Evolutionary conservation across 64 coral and sea anemone genomes (phyloP).

Genomic region (Dendronephthya gigantea): DNA sequence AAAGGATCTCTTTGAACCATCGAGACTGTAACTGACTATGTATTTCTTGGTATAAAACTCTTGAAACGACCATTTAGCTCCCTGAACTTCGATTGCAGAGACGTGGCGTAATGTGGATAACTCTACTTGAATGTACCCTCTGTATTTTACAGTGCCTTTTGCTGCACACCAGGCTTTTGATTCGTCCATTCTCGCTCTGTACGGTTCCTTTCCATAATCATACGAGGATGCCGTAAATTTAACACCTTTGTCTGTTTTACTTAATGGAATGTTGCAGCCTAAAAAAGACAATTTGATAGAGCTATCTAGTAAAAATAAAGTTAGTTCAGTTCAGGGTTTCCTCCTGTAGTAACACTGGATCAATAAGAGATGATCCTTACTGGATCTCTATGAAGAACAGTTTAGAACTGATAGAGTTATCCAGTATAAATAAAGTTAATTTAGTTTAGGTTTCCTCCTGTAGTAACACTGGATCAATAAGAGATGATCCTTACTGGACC

Average conservation of each 20-base stretch:
- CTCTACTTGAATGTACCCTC: not conserved
- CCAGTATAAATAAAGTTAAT: too few species aligned
- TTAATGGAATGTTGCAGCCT: not conserved
- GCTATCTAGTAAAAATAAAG: too few species aligned
- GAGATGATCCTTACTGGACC: too few species aligned
- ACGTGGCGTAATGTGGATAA: not conserved
- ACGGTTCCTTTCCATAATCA: not conserved
- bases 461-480: too few species aligned
- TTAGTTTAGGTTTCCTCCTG: too few species aligned
- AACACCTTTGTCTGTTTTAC: not conserved
- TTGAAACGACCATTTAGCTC: not conserved
- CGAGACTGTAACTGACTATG: not conserved
- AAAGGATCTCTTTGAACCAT: not conserved
- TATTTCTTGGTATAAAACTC: not conserved
- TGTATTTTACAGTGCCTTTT: not conserved
- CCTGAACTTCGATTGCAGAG: not conserved
- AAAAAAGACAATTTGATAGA: not conserved
- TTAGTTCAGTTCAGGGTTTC: too few species aligned
- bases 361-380: too few species aligned
- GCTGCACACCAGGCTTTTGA: not conserved
- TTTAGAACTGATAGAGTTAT: too few species aligned
- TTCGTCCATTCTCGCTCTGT: not conserved
- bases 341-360: too few species aligned
- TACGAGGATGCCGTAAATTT: not conserved
- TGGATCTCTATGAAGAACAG: too few species aligned